Evolutionary conservation across 2,113 vertebrate genomes (phyloP).

Genomic region (Gavia stellata): DNA sequence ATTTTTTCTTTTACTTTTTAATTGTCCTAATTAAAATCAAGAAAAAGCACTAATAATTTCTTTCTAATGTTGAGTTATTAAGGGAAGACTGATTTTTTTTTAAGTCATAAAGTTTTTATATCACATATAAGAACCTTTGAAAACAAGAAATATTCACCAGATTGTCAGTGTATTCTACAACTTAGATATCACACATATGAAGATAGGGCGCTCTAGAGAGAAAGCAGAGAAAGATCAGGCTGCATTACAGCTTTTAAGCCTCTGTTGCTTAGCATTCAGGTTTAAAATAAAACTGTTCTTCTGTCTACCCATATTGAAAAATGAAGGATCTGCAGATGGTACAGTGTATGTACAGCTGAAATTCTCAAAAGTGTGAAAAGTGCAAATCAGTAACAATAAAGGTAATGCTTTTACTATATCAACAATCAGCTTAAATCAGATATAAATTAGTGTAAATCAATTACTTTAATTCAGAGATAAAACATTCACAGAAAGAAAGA

Average conservation of each 20-base stretch:
- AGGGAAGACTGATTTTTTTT: background rate
- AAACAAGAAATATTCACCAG: background rate
- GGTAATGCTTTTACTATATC: background rate
- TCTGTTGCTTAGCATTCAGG: background rate
- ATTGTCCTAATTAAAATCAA: background rate
- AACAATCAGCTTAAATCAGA: background rate
- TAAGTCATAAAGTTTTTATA: background rate
- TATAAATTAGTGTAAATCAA: background rate
- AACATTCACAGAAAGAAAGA: background rate
- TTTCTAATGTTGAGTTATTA: background rate
- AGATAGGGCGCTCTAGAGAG: background rate
- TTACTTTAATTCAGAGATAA: background rate
- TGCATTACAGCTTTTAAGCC: background rate
- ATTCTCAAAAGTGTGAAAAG: background rate
- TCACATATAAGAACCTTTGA: background rate
- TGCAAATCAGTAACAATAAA: background rate
- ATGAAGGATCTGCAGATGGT: background rate
- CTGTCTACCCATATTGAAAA: background rate
- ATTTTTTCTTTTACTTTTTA: background rate
- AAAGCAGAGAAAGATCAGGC: background rate
- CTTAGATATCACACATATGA: background rate
- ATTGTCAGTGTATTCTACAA: background rate
- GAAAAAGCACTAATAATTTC: background rate
- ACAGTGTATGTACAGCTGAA: background rate
- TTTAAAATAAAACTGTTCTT: background rate